These are phyloP conservation scores for Ceyx erithaca DNA, from an alignment of 2,797 vertebrate species.

Conservation along the genomic window DNA sequence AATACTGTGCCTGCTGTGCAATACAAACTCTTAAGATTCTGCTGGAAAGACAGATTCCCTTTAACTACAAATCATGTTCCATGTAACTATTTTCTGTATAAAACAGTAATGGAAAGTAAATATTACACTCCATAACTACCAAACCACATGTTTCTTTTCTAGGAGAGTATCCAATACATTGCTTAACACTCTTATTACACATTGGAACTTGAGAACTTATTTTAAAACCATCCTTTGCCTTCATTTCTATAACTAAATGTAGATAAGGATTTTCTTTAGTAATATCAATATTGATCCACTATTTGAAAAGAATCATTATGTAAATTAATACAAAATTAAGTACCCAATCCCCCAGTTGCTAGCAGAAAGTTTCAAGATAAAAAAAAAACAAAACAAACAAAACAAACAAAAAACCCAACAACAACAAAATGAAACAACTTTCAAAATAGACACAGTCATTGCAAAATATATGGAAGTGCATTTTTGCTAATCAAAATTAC, in stretches of 20 bases:
- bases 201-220: background rate
- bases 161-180: background rate
- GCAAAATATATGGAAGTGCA: background rate
- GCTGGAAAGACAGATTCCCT: background rate
- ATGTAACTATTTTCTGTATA: background rate
- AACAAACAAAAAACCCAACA: background rate
- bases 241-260: background rate
- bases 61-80: background rate
- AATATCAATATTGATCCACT: background rate
- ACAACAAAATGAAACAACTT: background rate
- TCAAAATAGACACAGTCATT: background rate
- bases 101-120: background rate
- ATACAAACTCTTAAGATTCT: background rate
- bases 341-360: background rate
- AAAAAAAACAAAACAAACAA: background rate
- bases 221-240: background rate
- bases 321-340: background rate
- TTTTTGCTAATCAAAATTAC: background rate
- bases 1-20: background rate
- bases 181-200: background rate
- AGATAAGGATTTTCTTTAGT: background rate
- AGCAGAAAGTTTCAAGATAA: constrained; percentile 6
- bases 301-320: background rate
- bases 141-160: background rate
- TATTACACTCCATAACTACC: background rate